Evolutionary conservation across 2,797 vertebrate genomes (phyloP).

Genomic region (Semotilus atromaculatus): DNA sequence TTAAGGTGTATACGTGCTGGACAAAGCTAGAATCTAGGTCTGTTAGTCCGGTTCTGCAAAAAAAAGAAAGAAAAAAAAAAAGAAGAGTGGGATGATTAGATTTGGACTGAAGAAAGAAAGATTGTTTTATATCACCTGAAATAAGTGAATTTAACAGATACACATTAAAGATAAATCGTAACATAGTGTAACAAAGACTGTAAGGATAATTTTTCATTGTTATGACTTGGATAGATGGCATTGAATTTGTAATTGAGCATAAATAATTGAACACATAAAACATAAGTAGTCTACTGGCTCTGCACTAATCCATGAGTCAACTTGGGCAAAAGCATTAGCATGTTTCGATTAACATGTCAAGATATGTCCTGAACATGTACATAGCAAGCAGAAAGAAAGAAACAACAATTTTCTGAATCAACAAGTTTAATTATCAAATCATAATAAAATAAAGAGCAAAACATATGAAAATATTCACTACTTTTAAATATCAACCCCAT

Average conservation of each 20-base stretch:
- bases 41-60: background rate
- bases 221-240: conserved; percentile 14
- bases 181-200: background rate
- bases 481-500: conserved; percentile 42
- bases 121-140: background rate
- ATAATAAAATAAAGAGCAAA: conserved; percentile 71
- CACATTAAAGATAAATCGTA: conserved; percentile 16
- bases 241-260: conserved; percentile 17
- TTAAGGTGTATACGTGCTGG: background rate
- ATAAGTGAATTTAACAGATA: background rate
- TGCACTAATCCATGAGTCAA: background rate
- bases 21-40: background rate
- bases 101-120: no score
- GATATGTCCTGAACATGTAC: background rate
- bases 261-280: conserved; percentile 39
- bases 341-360: conserved; percentile 1
- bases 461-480: conserved; percentile 61
- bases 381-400: background rate
- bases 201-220: background rate
- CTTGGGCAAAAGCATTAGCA: background rate
- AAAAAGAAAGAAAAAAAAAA: no score
- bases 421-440: conserved; percentile 75
- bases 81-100: background rate
- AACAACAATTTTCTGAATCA: conserved; percentile 15
- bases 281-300: background rate